These are phyloP conservation scores for Echinarachnius parma DNA, from an alignment of 53 echinoderm and acorn worm species.

Conservation along the genomic window DNA sequence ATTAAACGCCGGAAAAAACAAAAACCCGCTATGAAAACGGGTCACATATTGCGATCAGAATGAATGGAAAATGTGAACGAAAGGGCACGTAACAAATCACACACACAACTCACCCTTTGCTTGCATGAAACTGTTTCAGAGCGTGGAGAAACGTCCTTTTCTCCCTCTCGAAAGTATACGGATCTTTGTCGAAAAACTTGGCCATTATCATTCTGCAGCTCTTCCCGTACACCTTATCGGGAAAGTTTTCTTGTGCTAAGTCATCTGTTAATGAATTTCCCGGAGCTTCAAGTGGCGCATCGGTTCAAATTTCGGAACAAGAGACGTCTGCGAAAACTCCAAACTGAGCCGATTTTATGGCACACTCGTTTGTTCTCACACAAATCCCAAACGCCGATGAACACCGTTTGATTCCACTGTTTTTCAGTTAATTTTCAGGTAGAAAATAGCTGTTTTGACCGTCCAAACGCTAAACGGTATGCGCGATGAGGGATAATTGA, in stretches of 20 bases:
- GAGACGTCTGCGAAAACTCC: slow-evolving; percentile 61
- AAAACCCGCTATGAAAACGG: too few relatives aligned
- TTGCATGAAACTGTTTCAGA: slow-evolving; percentile 81
- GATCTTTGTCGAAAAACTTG: slow-evolving; percentile 97
- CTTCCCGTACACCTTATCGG: slow-evolving; percentile 75
- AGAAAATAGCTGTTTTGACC: slow-evolving; percentile 53
- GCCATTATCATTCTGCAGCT: slow-evolving; percentile 91
- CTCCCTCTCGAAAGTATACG: slow-evolving; percentile 88
- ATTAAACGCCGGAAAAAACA: too few relatives aligned
- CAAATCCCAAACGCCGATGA: slow-evolving; percentile 56
- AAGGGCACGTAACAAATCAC: slow-evolving; percentile 13
- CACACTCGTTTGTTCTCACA: slow-evolving; percentile 65
- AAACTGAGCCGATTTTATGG: slow-evolving; percentile 55
- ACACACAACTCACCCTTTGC: slow-evolving; percentile 59
- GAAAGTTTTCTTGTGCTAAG: slow-evolving; percentile 81
- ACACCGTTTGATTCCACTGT: slow-evolving; percentile 63
- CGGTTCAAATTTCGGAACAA: slow-evolving; percentile 80
- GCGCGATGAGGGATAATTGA: slow-evolving; percentile 74
- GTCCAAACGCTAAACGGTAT: slow-evolving; percentile 55
- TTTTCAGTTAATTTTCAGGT: too few relatives aligned
- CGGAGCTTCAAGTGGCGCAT: slow-evolving; percentile 87
- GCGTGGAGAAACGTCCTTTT: slow-evolving; percentile 78
- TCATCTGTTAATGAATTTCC: slow-evolving; percentile 99
- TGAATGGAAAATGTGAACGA: slow-evolving; percentile 31
- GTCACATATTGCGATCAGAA: slow-evolving; percentile 34